These are phyloP conservation scores for Zoanthus gigantus DNA, from an alignment of 92 coral and sea anemone genomes.

Conservation along the genomic window DNA sequence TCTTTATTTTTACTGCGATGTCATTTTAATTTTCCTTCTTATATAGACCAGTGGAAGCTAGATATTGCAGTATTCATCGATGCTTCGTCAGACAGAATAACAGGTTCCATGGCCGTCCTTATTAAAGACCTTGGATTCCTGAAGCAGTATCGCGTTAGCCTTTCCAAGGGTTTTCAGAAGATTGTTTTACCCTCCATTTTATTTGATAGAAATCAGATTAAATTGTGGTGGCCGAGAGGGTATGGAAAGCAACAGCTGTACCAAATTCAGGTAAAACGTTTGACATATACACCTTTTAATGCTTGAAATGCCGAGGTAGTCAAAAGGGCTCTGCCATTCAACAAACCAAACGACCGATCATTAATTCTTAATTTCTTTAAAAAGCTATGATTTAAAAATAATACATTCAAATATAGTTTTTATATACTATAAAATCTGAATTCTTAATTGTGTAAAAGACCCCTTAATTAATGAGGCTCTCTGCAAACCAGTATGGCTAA, in stretches of 20 bases:
- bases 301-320: no score
- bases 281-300: no score
- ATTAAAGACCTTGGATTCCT: conserved; percentile 69
- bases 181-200: conserved; percentile 68
- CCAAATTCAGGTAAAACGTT: conserved; percentile 66
- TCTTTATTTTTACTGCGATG: neutral
- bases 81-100: conserved; percentile 60
- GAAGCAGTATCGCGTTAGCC: conserved; percentile 56
- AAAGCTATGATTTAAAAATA: no score
- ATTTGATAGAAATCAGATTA: conserved; percentile 65
- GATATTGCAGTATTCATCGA: conserved; percentile 70
- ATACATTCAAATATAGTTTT: no score
- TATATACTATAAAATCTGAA: no score
- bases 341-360: no score
- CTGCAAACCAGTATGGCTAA: no score
- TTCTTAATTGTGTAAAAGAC: no score
- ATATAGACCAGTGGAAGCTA: conserved; percentile 76
- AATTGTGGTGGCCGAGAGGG: conserved; percentile 97
- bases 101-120: conserved; percentile 66
- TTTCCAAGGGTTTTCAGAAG: conserved; percentile 63
- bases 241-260: conserved; percentile 90
- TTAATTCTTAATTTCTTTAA: no score
- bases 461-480: no score
- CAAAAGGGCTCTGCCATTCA: no score
- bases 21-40: conserved; percentile 3